Conservation (phyloP, 2,888 invertebrate species). For the Meta bourneti region DNA sequence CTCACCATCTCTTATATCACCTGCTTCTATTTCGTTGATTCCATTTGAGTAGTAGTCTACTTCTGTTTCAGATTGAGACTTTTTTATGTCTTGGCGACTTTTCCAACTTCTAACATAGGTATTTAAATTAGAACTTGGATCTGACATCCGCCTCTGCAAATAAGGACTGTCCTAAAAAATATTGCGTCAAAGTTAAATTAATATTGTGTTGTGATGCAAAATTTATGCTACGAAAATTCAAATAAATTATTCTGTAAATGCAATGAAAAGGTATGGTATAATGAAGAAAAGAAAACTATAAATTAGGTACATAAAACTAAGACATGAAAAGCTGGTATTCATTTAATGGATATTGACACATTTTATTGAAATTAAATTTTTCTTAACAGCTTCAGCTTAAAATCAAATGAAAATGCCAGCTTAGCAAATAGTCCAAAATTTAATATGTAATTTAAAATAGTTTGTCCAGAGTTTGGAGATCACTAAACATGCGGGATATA, state of each 20-base stretch:
- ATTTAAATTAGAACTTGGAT: slow-evolving; percentile 94
- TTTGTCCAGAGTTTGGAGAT: no score
- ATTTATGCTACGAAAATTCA: neutral
- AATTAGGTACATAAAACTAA: neutral
- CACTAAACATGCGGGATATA: no score
- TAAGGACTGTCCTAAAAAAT: slow-evolving; percentile 79
- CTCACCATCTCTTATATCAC: slow-evolving; percentile 93
- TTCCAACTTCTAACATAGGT: slow-evolving; percentile 86
- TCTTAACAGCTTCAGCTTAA: no score
- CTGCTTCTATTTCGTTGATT: slow-evolving; percentile 94
- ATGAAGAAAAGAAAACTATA: neutral
- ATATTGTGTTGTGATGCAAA: neutral
- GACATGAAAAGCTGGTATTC: neutral
- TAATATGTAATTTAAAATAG: no score
- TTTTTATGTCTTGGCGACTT: slow-evolving; percentile 81
- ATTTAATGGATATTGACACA: neutral
- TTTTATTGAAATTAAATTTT: no score
- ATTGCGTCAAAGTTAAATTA: neutral
- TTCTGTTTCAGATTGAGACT: slow-evolving; percentile 93
- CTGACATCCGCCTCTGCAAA: slow-evolving; percentile 90
- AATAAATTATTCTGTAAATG: neutral
- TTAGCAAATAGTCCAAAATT: no score
- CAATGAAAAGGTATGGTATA: neutral
- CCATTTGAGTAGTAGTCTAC: slow-evolving; percentile 91
- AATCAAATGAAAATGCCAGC: no score